Evolutionary conservation across 2,888 invertebrate species (phyloP), one percentile per base, ranked within the genome.

Genomic region (Allophyes oxyacanthae): DNA sequence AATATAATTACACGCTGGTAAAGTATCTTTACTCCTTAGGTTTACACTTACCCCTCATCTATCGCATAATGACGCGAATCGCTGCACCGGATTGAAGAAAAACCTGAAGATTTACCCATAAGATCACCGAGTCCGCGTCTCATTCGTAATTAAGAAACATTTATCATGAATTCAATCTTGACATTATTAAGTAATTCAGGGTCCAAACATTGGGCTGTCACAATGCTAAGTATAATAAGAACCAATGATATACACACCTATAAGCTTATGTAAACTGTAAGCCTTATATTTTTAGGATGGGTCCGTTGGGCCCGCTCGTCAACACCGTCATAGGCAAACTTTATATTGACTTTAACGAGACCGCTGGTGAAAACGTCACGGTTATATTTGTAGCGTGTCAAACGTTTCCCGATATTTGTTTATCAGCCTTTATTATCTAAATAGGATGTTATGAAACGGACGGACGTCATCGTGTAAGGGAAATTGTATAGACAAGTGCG

Each of bases 391-490:
- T 78, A 58, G 58, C 62, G 14, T 62, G 65, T 75, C 75, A 69
- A 78, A 81, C 74, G 54, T 64, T 76, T 75, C 65, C 75, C 72
- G 71, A 75, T 81, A 79, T 79, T 82, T 83, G 81, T 84, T 86
- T 87, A 87, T 87, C 87, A 74, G 71, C 54, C 68, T 78, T 68
- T 85, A 84, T 85, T 87, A 89, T 89, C 85, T 86, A 83, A 87
- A 86, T 86, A 79, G 79, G 78, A 81, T 81, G 82, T 91, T 88
- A 88, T 80, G 84, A 84, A 86, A 85, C 79, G 61, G 60, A 63
- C 72, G 72, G 78, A 86, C 88, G 90, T 89, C 88, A 88, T 82
- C 71, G 72, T 66, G 72, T 72, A 77, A 78, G 75, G 78, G 79
- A 84, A 83, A 81, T 78, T 73, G 71, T 68, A 60, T 61, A 71